Evolutionary conservation across 2,797 vertebrate species (phyloP), one percentile per base, ranked within the genome.

Genomic region (Chelidonichthys spinosus): DNA sequence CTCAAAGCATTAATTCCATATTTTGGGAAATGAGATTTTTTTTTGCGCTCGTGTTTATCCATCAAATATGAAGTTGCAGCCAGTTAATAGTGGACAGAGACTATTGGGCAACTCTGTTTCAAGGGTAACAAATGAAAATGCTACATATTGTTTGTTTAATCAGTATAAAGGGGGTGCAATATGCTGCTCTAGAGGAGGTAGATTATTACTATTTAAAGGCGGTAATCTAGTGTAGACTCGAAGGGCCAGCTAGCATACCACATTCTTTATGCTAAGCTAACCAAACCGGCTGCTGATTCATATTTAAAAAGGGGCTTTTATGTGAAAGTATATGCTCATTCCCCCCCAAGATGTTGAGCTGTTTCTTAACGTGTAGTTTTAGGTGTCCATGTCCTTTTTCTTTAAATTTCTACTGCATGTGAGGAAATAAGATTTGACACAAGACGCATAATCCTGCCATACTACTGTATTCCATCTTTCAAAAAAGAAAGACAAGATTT

Each of bases 401-500:
- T 25, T 25, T 25, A 25, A 25, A 47, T 43, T 74, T 75, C 18
- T 42, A 63, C 55, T 50, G 49, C 42, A 42, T 74, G 81, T 71
- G 25, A 84, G 58, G 74, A 91, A 92, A 92, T 79, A 88, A 91
- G 85, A 81, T 91, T 79, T 77, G 89, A 94, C 90, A 94, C 93
- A 94, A 93, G 85, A 91, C 93, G 95, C 94, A 79, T 73, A 80
- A 88, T 96, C 93, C 95, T 97, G 96, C 95, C 96, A 96, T 97
- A 96, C 97, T 97, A 97, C 97, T 98, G 96, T 98, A 98, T 98
- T 99, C 97, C 98, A 98, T 99, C 98, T 99, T 99, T 99, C 98
- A 98, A 98, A 99, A 95, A 99, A 99, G 98, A 99, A 99, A 99
- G 98, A 98, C 96, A 98, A 97, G 97, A 98, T 98, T 99, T 97